Evolutionary conservation across 2,888 invertebrate species (phyloP).

Genomic region (Cylindroiulus punctatus): DNA sequence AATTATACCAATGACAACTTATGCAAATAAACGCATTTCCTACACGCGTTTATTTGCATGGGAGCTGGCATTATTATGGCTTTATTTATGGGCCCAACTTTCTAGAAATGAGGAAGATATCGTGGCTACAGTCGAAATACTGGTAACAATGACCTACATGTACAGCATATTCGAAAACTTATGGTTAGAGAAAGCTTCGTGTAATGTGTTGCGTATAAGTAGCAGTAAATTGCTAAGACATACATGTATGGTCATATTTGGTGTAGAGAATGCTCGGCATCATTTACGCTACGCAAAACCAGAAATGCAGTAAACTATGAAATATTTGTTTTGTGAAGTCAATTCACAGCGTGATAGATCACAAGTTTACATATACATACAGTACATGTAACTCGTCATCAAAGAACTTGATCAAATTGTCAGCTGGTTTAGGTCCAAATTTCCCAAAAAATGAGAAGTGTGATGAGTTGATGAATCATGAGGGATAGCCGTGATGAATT

Average conservation of each 20-base stretch:
- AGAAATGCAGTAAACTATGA: background rate
- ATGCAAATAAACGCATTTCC: background rate
- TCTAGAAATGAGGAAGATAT: background rate
- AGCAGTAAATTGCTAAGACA: background rate
- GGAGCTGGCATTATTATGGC: background rate
- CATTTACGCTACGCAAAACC: background rate
- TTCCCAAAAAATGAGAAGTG: too few species aligned
- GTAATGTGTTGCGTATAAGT: background rate
- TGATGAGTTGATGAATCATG: too few species aligned
- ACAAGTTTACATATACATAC: background rate
- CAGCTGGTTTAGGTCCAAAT: too few species aligned
- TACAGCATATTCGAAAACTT: background rate
- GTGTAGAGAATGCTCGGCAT: background rate
- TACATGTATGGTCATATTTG: background rate
- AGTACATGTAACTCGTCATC: too few species aligned
- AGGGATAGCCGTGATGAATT: too few species aligned
- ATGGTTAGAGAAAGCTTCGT: background rate
- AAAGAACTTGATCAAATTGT: too few species aligned
- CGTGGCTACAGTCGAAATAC: background rate
- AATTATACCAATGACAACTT: background rate
- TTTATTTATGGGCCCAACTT: background rate
- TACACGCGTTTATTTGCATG: background rate
- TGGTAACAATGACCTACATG: too few species aligned
- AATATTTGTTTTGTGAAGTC: background rate
- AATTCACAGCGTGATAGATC: background rate